These are phyloP conservation scores for Heloderma charlesbogerti DNA, from an alignment of 2,113 vertebrate genomes.

Conservation along the genomic window DNA sequence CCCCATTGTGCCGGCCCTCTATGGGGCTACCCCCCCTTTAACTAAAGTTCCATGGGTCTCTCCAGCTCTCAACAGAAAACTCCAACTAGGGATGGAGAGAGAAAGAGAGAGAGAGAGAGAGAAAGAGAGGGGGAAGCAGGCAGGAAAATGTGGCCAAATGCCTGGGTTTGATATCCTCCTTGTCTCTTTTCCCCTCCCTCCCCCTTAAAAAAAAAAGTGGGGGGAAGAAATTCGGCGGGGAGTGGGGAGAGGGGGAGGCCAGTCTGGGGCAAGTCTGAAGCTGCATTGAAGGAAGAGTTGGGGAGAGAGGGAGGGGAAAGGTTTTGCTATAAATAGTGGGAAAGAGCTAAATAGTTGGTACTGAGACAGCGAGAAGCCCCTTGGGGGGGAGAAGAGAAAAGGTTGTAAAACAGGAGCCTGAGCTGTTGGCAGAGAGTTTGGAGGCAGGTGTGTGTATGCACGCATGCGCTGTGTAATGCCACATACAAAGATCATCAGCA, in stretches of 20 bases:
- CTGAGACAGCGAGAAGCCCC: not conserved
- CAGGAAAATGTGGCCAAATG: not conserved
- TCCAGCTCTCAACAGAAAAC: constrained; percentile 44
- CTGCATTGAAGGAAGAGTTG: not conserved
- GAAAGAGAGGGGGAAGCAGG: not conserved
- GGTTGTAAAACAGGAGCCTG: not conserved
- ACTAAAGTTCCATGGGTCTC: constrained; percentile 65
- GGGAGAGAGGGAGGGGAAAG: not conserved
- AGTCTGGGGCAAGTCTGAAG: constrained; percentile 20
- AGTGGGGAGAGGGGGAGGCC: not conserved
- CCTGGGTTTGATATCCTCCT: no score
- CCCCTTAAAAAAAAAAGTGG: no score
- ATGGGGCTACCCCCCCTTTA: constrained; percentile 33
- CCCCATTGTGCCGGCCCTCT: constrained; percentile 79
- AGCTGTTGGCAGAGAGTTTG: not conserved
- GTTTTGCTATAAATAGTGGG: not conserved
- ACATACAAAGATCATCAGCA: not conserved
- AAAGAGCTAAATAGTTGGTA: not conserved
- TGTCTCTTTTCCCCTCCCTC: accelerated
- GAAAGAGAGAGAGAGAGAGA: not conserved
- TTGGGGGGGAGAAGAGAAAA: no score
- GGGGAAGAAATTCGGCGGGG: not conserved
- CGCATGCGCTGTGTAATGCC: not conserved
- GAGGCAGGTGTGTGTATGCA: not conserved
- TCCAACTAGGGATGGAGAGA: constrained; percentile 30